These are phyloP conservation scores for Drosophila pseudoobscura DNA, from an alignment of 1,140 invertebrate genomes.

Conservation along the genomic window DNA sequence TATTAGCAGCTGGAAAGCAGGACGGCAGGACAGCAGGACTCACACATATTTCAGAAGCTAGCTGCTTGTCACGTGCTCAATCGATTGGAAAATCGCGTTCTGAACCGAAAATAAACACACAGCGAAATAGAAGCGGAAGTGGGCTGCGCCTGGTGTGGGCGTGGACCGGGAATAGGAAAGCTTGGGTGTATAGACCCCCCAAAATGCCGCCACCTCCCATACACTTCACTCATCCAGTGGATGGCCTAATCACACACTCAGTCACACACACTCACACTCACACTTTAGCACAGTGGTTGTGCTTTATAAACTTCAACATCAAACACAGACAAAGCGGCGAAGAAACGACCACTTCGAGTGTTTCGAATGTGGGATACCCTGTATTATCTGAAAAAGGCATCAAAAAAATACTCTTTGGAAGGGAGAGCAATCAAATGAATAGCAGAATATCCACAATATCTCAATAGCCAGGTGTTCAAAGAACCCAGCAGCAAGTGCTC, in stretches of 20 bases:
- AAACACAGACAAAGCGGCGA: conserved; percentile 53
- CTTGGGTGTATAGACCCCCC: conserved; percentile 27
- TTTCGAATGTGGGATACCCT: too few relatives aligned
- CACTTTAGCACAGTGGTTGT: conserved; percentile 60
- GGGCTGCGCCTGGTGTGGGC: conserved; percentile 26
- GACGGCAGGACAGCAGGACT: background rate
- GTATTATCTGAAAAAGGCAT: too few relatives aligned
- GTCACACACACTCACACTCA: conserved; percentile 13
- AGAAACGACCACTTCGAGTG: too few relatives aligned
- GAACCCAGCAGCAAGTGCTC: too few relatives aligned
- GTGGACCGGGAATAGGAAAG: conserved; percentile 17
- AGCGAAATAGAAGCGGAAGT: conserved; percentile 74
- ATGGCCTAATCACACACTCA: background rate
- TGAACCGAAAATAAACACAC: conserved; percentile 80
- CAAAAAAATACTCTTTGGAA: too few relatives aligned
- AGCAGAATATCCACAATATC: too few relatives aligned
- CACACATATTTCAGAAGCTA: conserved; percentile 62
- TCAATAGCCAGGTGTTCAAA: too few relatives aligned
- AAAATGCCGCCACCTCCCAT: conserved; percentile 12
- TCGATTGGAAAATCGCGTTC: conserved; percentile 81
- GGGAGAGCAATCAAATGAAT: too few relatives aligned
- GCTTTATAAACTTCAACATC: conserved; percentile 58
- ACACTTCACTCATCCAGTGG: background rate
- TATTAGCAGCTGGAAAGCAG: conserved; percentile 3
- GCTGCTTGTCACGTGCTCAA: conserved; percentile 76